Evolutionary conservation across 2,888 invertebrate species (phyloP), one percentile per base, ranked within the genome.

Genomic region (Hydrotaea cyrtoneurina): DNA sequence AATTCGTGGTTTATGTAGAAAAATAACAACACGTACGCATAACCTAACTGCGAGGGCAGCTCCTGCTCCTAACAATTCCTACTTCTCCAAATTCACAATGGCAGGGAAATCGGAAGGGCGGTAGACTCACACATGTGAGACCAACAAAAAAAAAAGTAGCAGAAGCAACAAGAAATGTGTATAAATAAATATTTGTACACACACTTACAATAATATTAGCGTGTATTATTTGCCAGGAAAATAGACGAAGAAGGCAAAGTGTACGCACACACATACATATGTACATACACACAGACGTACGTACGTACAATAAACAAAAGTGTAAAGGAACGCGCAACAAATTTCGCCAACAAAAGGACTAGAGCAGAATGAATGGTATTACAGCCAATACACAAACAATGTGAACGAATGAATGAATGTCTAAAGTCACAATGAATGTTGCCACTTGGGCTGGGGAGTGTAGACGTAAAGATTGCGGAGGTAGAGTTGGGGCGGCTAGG

Each of bases 221-320:
- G 74, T 77, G 55, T 78, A 80, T 80, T 85, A 77, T 77, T 82
- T 80, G 74, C 55, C 62, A 77, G 46, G 76, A 73, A 66, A 79
- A 80, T n/a, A 62, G 50, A 19, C 21, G 26, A 31, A 64, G 39
- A 39, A 39, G 39, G 7, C 15, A 57, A 11, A 57, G n/a, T 15
- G 0, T 19, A 88, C 87, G 87, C 84, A 89, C 86, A 85, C 85
- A 88, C 86, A 83, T 85, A 74, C 77, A 86, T 57, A 82, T 64
- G 78, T 23, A 85, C 81, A 86, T 26, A 85, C 55, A 80, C 31
- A 66, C 43, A 77, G 36, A 71, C 71, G 55, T 15, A 50, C 62
- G 78, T 15, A 55, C 50, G 17, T 59, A 79, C 57, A 46, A 50
- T 50, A 50, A 53, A 19, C 39, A 53, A 19, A 23, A 8, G 57